A percentile compares a stretch with the other conserved stretches of the same genome.
phyloP scores from a whole-genome alignment of 2,888 invertebrate genomes.

The Drosophila kanekoi region DNA sequence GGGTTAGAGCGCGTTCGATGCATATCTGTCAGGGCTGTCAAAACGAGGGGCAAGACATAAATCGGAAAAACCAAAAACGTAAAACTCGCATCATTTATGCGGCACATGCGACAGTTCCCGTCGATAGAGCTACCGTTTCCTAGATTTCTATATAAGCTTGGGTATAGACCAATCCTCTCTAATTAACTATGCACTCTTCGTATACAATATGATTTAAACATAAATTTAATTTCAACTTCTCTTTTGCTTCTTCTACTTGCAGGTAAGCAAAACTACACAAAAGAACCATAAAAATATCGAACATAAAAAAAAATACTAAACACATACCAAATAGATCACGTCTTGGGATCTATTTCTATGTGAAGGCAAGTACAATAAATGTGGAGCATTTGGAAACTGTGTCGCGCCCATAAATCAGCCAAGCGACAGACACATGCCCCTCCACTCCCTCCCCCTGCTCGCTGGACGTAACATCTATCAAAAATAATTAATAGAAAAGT shows the following conservation, averaged over 20 bases:
- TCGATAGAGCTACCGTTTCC: slow-evolving; percentile 27
- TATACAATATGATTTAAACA: slow-evolving; percentile 25
- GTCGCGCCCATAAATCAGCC: slow-evolving; percentile 74
- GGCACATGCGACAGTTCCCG: slow-evolving; percentile 66
- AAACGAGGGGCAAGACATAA: slow-evolving; percentile 59
- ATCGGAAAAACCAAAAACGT: slow-evolving; percentile 30
- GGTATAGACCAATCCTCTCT: background rate
- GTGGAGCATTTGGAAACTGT: slow-evolving; percentile 72
- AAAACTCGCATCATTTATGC: slow-evolving; percentile 64
- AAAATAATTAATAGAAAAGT: slow-evolving; percentile 78
- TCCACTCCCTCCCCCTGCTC: too few relatives aligned
- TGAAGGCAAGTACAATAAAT: slow-evolving; percentile 34
- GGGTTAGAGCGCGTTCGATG: slow-evolving; percentile 57
- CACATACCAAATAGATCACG: slow-evolving; percentile 8
- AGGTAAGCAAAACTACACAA: slow-evolving; percentile 45
- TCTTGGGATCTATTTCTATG: slow-evolving; percentile 11
- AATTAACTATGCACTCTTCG: slow-evolving; percentile 34
- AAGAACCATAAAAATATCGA: slow-evolving; percentile 5
- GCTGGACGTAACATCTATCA: slow-evolving; percentile 62
- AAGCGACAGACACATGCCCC: slow-evolving; percentile 55
- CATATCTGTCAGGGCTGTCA: slow-evolving; percentile 79
- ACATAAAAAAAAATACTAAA: slow-evolving; percentile 1
- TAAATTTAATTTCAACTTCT: slow-evolving; percentile 26
- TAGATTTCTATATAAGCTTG: background rate
- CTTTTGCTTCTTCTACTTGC: slow-evolving; percentile 30